Base-by-base conservation (phyloP, 64 coral and sea anemone genomes). In the Stichodactyla helianthus region DNA sequence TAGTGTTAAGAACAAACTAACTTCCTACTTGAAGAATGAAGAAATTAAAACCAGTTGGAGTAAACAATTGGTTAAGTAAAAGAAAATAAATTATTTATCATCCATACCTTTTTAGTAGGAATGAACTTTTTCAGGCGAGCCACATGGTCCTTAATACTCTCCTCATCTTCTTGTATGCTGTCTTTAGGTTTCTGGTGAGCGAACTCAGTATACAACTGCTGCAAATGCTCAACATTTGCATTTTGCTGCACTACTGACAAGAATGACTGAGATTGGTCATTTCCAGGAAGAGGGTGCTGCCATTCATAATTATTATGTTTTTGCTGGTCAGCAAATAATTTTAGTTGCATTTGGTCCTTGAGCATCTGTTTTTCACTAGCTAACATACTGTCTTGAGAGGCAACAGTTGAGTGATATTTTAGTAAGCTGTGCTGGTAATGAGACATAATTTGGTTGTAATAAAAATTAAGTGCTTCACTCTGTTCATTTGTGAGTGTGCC, bases 401-500 rank as follows among this genome's bases (percentile, higher is more conserved):
- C 88, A 51, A 70, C 55, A 86, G 90, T 85, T 52, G 79, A 27
- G 18, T 92, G 85, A 50, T 92, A 83, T 10, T 84, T 55, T n/a
- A 82, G 51, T 12, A 87, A 54, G 53, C 61, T 65, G 14, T 86
- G 59, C 31, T 92, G 90, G 51, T 87, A 92, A 52, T 92, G 84
- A 55, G 68, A 65, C 53, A 92, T 54, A 10, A 92, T 79, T 59
- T 92, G 90, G 7, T 82, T 92, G 61, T 92, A 87, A 55, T 57
- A 64, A 19, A 44, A 53, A 35, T 52, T 86, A 20, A 92, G 56
- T 7, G 55, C 28, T 31, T 92, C 76, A 20, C 55, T 85, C 28
- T 92, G 90, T 25, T 92, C 77, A 26, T 10, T 55, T 1, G 84
- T 82, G 19, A 92, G 85, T 5, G 59, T 68, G 23, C 61, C 86